Conservation (phyloP, 2,113 vertebrate species). For the Tupaia chinensis region DNA sequence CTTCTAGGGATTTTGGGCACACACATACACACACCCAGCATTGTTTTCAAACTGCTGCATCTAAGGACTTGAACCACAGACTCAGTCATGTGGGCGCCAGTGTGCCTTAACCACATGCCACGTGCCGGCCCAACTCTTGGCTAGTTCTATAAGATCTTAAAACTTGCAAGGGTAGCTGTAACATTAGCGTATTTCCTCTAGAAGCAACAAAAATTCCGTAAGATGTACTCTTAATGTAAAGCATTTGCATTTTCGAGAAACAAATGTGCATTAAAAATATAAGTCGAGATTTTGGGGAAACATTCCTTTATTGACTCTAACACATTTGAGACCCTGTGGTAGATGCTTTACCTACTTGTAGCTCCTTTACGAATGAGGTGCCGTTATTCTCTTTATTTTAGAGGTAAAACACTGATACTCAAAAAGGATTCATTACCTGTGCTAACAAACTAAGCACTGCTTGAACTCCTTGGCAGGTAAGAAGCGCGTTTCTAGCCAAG, state of each 20-base stretch:
- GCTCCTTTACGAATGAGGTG: rapidly evolving
- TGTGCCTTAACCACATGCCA: no score
- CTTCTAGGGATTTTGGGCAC: no score
- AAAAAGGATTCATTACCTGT: background rate
- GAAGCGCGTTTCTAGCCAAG: background rate
- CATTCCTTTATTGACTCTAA: background rate
- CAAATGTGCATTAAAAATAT: background rate
- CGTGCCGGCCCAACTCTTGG: background rate
- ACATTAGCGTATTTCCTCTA: background rate
- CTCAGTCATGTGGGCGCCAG: no score
- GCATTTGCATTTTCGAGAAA: background rate
- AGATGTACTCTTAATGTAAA: background rate
- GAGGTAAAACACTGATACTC: background rate
- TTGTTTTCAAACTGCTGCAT: no score
- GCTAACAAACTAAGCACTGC: background rate
- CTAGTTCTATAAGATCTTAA: slow-evolving; percentile 3
- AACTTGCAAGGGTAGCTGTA: background rate
- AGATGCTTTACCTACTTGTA: background rate
- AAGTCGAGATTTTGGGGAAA: background rate
- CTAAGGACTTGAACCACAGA: no score
- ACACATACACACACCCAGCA: no score
- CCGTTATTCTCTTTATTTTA: background rate
- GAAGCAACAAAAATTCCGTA: slow-evolving; percentile 8
- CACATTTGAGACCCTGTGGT: background rate
- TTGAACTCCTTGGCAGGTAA: background rate